Percentiles rank a stretch among this genome's conserved stretches.
Conservation (phyloP, 2,113 vertebrate species). For the Myanophis thanlyinensis region DNA sequence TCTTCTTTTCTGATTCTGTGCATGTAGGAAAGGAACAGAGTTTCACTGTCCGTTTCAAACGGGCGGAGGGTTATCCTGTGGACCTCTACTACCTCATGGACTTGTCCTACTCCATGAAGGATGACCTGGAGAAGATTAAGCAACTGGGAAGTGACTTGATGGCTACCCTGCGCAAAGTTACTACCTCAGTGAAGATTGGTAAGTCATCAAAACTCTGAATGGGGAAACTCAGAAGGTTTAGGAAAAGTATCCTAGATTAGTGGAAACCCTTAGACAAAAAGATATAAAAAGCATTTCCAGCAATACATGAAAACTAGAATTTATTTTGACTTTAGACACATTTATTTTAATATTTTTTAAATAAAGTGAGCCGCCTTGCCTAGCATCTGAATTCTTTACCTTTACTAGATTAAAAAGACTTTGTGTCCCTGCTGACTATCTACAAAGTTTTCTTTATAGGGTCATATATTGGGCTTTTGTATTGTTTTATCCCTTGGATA, state of each 20-base stretch:
- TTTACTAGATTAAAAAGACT: too few species aligned
- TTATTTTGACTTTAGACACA: not conserved
- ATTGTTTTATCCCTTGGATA: not conserved
- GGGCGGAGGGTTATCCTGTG: constrained; percentile 77
- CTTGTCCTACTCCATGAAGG: constrained; percentile 81
- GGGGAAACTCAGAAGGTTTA: not conserved
- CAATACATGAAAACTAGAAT: not conserved
- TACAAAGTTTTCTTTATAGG: not conserved
- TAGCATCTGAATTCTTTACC: not conserved
- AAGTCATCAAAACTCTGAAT: constrained; percentile 23
- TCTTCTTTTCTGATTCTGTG: not conserved
- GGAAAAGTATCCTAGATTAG: not conserved
- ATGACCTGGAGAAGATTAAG: constrained; percentile 78
- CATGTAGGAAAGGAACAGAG: constrained; percentile 61
- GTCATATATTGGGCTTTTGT: not conserved
- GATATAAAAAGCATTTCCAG: too few species aligned
- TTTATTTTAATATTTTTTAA: not conserved
- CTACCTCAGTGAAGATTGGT: constrained; percentile 74
- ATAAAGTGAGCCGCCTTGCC: not conserved
- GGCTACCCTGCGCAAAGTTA: constrained; percentile 56
- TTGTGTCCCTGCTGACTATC: not conserved
- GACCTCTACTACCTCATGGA: constrained; percentile 85
- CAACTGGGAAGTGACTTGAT: constrained; percentile 72
- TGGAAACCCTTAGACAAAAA: not conserved
- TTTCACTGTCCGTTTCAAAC: constrained; percentile 69